A percentile compares a stretch with the other conserved stretches of the same genome.
These are phyloP conservation scores for Trachops cirrhosus DNA, from an alignment of 2,797 vertebrate genomes.

Conservation along the genomic window DNA sequence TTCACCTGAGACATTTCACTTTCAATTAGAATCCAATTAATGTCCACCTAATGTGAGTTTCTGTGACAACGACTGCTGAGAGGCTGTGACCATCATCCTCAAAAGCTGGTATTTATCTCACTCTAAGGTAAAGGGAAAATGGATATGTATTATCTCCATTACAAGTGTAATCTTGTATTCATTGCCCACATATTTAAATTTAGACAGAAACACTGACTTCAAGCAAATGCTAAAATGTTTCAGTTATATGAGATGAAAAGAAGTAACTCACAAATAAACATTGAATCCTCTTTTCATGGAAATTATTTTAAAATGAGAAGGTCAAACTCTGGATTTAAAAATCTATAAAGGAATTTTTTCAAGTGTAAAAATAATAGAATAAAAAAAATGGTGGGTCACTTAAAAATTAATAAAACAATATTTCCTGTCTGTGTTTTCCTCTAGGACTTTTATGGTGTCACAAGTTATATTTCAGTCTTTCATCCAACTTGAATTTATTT, in stretches of 20 bases:
- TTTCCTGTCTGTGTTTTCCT: no score
- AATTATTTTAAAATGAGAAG: neutral
- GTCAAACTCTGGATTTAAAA: neutral
- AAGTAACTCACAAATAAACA: neutral
- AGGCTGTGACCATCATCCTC: neutral
- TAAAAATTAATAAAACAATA: no score
- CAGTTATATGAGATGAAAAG: neutral
- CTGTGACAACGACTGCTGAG: neutral
- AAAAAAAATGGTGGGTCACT: no score
- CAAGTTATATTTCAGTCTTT: no score
- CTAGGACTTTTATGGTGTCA: no score
- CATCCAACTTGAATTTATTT: no score
- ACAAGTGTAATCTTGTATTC: neutral
- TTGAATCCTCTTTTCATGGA: neutral
- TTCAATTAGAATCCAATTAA: neutral
- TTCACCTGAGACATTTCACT: neutral
- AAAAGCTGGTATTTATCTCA: neutral
- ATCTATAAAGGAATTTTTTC: neutral
- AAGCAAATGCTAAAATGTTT: neutral
- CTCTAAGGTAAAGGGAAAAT: constrained; percentile 27
- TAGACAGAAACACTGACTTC: neutral
- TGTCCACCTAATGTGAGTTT: neutral
- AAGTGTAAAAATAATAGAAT: neutral
- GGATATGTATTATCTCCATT: neutral
- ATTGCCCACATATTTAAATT: neutral